Percentiles rank a stretch among this genome's conserved stretches.
phyloP scores from a whole-genome alignment of 2,888 invertebrate genomes.

The Drosophila mercatorum region DNA sequence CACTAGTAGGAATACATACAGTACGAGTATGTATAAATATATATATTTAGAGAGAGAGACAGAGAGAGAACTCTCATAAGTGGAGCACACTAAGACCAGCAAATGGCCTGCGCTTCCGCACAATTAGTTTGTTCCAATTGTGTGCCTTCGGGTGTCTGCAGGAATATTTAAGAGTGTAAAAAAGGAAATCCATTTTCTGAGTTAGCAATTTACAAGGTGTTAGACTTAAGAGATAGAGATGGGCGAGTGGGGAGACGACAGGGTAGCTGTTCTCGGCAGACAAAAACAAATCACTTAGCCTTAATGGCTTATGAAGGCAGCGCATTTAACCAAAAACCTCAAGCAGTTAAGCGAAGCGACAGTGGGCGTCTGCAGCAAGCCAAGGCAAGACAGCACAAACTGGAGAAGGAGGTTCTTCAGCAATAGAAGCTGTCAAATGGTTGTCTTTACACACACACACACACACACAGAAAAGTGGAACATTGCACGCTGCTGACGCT shows the following conservation, averaged over 20 bases:
- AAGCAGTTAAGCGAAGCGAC: slow-evolving; percentile 69
- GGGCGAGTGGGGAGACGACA: not conserved
- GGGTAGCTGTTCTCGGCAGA: slow-evolving; percentile 45
- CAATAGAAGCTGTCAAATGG: slow-evolving; percentile 68
- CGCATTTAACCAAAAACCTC: slow-evolving; percentile 81
- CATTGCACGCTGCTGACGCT: slow-evolving; percentile 59
- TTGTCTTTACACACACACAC: slow-evolving; percentile 60
- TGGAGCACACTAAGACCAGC: slow-evolving; percentile 57
- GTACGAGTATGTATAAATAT: not conserved
- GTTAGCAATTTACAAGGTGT: slow-evolving; percentile 75
- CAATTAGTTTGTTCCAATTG: slow-evolving; percentile 74
- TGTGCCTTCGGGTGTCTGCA: slow-evolving; percentile 32
- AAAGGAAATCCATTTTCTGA: slow-evolving; percentile 29
- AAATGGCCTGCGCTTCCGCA: slow-evolving; percentile 68
- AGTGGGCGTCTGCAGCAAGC: slow-evolving; percentile 39
- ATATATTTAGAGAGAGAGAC: not conserved
- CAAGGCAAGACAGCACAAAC: not conserved
- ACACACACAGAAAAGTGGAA: slow-evolving; percentile 59
- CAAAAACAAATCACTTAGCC: slow-evolving; percentile 83
- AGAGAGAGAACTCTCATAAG: slow-evolving; percentile 26
- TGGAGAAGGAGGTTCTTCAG: slow-evolving; percentile 2
- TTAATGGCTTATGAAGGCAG: slow-evolving; percentile 81
- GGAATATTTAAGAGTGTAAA: slow-evolving; percentile 16
- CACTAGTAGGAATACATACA: slow-evolving; percentile 31
- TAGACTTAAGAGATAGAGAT: slow-evolving; percentile 49